Evolutionary conservation across 2,888 invertebrate genomes (phyloP).

Genomic region (Erebia epiphron): DNA sequence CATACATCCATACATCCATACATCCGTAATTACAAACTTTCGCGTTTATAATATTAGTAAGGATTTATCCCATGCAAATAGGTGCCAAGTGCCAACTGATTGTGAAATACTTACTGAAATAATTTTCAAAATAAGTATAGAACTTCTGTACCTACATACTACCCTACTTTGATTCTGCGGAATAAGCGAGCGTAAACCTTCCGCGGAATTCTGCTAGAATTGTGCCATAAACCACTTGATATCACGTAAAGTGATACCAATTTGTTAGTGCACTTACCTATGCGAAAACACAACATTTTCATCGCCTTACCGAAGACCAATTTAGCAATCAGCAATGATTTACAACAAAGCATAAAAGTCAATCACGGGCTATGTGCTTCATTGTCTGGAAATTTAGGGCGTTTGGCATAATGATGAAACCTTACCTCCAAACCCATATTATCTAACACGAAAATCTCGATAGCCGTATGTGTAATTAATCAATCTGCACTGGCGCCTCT

Average conservation of each 20-base stretch:
- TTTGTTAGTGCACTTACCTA: background rate
- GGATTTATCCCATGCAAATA: no score
- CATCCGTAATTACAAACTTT: no score
- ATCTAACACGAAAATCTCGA: constrained; percentile 36
- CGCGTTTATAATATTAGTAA: no score
- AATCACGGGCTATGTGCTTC: constrained; percentile 11
- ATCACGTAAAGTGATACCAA: background rate
- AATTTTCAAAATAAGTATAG: no score
- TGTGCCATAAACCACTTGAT: background rate
- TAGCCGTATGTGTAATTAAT: constrained; percentile 39
- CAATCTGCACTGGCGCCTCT: constrained; percentile 41
- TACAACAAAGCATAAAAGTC: constrained; percentile 10
- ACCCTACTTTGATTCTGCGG: no score
- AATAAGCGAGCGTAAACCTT: no score
- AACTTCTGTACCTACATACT: no score
- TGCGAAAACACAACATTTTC: background rate
- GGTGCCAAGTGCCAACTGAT: no score
- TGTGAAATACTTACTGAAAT: no score
- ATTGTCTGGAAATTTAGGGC: constrained; percentile 27
- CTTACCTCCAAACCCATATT: constrained; percentile 31
- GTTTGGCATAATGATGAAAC: constrained; percentile 34
- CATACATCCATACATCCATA: no score
- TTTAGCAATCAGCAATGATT: constrained; percentile 18
- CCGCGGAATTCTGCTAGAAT: no score
- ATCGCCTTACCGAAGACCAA: constrained; percentile 11